Conservation (phyloP, 2,797 vertebrate species). For the Melanotaenia nigrans region DNA sequence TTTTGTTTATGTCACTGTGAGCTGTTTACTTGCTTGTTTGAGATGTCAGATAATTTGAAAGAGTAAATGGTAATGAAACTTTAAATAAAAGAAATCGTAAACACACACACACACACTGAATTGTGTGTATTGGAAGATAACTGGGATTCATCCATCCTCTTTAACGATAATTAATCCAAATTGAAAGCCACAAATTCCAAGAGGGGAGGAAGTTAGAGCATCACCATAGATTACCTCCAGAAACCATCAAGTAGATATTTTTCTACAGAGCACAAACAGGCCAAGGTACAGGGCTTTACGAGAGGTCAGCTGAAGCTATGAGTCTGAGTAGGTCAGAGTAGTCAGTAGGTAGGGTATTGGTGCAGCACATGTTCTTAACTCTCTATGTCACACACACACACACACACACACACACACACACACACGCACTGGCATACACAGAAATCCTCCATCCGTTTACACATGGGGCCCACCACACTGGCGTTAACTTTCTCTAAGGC, state of each 20-base stretch:
- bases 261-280: too few species aligned
- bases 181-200: neutral
- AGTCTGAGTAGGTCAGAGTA: too few species aligned
- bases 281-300: neutral
- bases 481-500: slow-evolving; percentile 27
- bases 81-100: too few species aligned
- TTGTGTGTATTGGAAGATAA: too few species aligned
- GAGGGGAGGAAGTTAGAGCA: neutral
- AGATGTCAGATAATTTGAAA: too few species aligned
- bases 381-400: neutral
- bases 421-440: neutral
- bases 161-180: neutral
- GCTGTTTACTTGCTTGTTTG: too few species aligned
- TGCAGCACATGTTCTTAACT: neutral
- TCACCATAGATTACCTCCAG: too few species aligned
- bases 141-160: too few species aligned
- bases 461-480: slow-evolving; percentile 13
- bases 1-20: neutral
- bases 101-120: too few species aligned
- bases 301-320: neutral
- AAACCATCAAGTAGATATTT: too few species aligned
- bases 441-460: slow-evolving; percentile 37
- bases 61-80: too few species aligned
- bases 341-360: neutral
- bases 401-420: neutral